Conservation (phyloP, 2,888 invertebrate species). For the Drosophila kanekoi region DNA sequence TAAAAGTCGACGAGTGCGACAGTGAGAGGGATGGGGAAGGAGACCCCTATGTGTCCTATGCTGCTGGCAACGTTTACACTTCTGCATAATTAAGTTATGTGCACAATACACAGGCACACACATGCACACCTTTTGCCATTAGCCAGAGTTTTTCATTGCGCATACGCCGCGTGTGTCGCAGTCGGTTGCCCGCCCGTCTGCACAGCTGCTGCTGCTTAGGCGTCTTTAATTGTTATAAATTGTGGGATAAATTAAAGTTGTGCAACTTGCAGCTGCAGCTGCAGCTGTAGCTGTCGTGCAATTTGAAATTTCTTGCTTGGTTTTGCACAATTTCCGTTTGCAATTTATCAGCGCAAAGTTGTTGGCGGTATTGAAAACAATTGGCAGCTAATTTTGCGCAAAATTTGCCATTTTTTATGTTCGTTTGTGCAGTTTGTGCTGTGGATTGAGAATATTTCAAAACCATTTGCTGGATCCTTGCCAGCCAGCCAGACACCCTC, state of each 20-base stretch:
- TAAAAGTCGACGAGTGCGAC: constrained; percentile 39
- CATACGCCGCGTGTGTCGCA: constrained; percentile 56
- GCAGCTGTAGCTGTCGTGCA: constrained; percentile 58
- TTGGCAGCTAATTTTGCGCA: constrained; percentile 78
- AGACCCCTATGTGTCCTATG: constrained; percentile 33
- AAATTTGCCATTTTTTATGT: constrained; percentile 68
- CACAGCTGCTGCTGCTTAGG: constrained; percentile 35
- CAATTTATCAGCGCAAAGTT: constrained; percentile 63
- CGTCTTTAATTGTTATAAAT: constrained; percentile 70
- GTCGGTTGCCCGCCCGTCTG: constrained; percentile 9
- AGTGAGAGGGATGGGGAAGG: neutral
- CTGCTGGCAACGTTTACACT: constrained; percentile 69
- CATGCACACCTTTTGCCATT: constrained; percentile 49
- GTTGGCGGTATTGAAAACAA: constrained; percentile 72
- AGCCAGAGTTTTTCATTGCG: constrained; percentile 58
- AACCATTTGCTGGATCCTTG: constrained; percentile 47
- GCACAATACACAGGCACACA: constrained; percentile 44
- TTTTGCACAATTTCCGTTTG: constrained; percentile 70
- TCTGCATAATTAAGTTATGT: constrained; percentile 79
- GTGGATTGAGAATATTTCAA: constrained; percentile 43
- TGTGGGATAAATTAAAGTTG: constrained; percentile 61
- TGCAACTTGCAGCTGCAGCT: constrained; percentile 34
- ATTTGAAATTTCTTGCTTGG: constrained; percentile 71
- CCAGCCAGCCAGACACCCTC: constrained; percentile 17
- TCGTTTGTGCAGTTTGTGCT: constrained; percentile 27